A percentile compares a stretch with the other conserved stretches of the same genome.
phyloP scores from a whole-genome alignment of 2,113 vertebrate species.

The Festucalex cinctus region DNA sequence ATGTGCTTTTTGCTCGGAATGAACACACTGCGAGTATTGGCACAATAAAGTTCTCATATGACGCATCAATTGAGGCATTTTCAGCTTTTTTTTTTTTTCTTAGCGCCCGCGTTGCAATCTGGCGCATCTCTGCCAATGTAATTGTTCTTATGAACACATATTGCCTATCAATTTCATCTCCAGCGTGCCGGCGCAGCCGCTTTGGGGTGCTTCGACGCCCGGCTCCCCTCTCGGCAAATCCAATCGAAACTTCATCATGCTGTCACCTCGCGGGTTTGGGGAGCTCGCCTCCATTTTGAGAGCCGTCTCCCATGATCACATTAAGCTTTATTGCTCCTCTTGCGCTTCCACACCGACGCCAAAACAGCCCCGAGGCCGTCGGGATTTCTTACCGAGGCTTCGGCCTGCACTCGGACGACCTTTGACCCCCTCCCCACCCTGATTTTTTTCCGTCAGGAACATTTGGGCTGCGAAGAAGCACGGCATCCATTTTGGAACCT shows the following conservation, averaged over 20 bases:
- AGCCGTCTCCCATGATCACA: constrained; percentile 63
- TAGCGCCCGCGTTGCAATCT: background rate
- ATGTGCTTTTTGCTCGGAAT: background rate
- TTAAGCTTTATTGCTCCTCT: constrained; percentile 76
- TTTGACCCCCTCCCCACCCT: constrained; percentile 49
- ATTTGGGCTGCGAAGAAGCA: constrained; percentile 12
- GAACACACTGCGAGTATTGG: background rate
- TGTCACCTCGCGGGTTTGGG: constrained; percentile 67
- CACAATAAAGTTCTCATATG: background rate
- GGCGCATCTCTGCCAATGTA: constrained; percentile 5
- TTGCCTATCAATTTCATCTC: constrained; percentile 57
- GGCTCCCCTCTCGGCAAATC: constrained; percentile 56
- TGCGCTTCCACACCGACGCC: constrained; percentile 59
- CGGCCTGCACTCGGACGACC: constrained; percentile 53
- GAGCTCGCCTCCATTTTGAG: constrained; percentile 63
- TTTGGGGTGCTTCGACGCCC: constrained; percentile 47
- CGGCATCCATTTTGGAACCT: constrained; percentile 29
- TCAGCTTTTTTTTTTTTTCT: background rate
- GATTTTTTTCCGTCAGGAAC: constrained; percentile 42
- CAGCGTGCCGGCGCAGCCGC: constrained; percentile 28
- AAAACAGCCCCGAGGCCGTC: constrained; percentile 67
- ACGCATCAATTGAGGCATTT: background rate
- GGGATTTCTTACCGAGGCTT: constrained; percentile 62
- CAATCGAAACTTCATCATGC: constrained; percentile 70
- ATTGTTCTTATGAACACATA: constrained; percentile 41